phyloP scores from a whole-genome alignment of 1,140 invertebrate genomes.

The Oncopeltus fasciatus region DNA sequence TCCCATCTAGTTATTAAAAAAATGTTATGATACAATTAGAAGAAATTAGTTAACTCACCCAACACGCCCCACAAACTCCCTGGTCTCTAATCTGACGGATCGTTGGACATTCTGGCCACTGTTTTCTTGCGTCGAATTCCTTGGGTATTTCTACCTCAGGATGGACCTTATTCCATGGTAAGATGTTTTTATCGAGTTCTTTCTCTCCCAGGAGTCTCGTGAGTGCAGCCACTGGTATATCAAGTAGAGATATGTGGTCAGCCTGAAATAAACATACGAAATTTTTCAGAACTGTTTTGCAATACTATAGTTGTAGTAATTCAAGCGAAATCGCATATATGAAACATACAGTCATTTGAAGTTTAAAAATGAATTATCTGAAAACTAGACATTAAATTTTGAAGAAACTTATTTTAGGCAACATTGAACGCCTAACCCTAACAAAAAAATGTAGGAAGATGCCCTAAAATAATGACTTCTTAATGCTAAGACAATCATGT shows the following conservation, averaged over 20 bases:
- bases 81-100: neutral
- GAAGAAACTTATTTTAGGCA: no score
- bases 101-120: neutral
- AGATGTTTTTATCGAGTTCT: neutral
- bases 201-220: neutral
- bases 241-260: neutral
- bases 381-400: no score
- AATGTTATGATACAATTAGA: neutral
- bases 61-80: neutral
- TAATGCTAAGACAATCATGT: no score
- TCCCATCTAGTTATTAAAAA: no score
- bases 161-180: neutral
- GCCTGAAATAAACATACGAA: neutral
- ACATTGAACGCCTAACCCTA: no score
- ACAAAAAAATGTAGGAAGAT: no score
- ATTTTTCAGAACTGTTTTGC: neutral
- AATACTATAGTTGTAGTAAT: neutral
- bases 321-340: no score
- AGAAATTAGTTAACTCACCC: neutral
- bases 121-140: neutral
- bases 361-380: no score
- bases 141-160: neutral
- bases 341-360: no score
- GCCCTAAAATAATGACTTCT: no score
- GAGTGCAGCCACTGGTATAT: neutral